Percentiles rank a stretch among this genome's conserved stretches.
Evolutionary conservation across 2,888 invertebrate genomes (phyloP).

Genomic region (Plagodis pulveraria): DNA sequence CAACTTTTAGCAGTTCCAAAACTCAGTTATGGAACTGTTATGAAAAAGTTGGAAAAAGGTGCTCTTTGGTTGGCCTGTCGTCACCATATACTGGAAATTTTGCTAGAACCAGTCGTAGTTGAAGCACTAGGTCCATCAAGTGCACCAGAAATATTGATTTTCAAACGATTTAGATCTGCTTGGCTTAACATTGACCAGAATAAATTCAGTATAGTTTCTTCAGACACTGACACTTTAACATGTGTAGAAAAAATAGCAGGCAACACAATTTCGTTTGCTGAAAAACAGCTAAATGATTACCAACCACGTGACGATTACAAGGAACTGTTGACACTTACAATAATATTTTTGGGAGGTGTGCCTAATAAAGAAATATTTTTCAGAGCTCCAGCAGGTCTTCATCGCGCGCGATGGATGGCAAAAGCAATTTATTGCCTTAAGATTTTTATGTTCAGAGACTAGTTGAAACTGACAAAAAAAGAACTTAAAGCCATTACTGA

Average conservation of each 20-base stretch:
- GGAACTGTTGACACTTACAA: conserved; percentile 16
- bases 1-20: too few species aligned
- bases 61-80: too few species aligned
- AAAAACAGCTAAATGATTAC: not conserved
- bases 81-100: too few species aligned
- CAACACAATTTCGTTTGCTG: not conserved
- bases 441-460: not conserved
- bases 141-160: too few species aligned
- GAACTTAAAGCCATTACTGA: not conserved
- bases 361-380: not conserved
- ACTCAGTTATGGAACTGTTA: too few species aligned
- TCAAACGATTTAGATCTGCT: conserved; percentile 4
- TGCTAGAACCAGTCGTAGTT: too few species aligned
- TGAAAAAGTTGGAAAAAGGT: too few species aligned
- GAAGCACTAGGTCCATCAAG: too few species aligned
- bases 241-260: not conserved
- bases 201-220: not conserved
- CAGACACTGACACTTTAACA: not conserved
- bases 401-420: not conserved
- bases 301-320: conserved; percentile 17
- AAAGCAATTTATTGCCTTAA: conserved; percentile 1
- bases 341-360: conserved; percentile 6
- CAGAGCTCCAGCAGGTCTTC: not conserved
- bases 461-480: not conserved
- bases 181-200: not conserved